phyloP scores from a whole-genome alignment of 1,140 invertebrate species.

The Protaetia brevitarsis region DNA sequence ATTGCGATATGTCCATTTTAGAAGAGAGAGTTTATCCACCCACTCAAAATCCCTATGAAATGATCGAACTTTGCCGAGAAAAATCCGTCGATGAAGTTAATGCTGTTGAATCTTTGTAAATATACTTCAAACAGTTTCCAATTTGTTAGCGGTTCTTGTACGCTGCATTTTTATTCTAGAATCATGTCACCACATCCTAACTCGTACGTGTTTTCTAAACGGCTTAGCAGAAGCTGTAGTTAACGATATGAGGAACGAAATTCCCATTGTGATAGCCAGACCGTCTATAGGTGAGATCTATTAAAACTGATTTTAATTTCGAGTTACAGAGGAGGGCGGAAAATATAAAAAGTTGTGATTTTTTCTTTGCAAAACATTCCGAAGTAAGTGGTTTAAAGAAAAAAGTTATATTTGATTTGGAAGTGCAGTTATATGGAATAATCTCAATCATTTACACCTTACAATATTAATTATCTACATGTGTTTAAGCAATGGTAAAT shows the following conservation, averaged over 20 bases:
- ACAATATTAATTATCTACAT: too few relatives aligned
- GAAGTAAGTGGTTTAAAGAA: too few relatives aligned
- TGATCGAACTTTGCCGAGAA: slow-evolving; percentile 68
- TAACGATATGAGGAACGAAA: slow-evolving; percentile 59
- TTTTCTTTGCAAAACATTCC: too few relatives aligned
- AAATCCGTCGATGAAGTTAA: slow-evolving; percentile 70
- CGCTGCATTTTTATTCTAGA: not conserved
- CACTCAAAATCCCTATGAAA: slow-evolving; percentile 76
- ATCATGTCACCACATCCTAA: slow-evolving; percentile 70
- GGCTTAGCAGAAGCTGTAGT: slow-evolving; percentile 75
- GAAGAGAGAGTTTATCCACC: slow-evolving; percentile 81
- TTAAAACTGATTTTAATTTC: slow-evolving; percentile 62
- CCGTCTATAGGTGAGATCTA: slow-evolving; percentile 83
- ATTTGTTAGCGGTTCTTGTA: not conserved
- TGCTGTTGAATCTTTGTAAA: slow-evolving; percentile 65
- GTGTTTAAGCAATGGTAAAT: too few relatives aligned
- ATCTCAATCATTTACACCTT: too few relatives aligned
- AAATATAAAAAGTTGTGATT: too few relatives aligned
- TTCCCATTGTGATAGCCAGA: slow-evolving; percentile 82
- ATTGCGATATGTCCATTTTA: slow-evolving; percentile 64
- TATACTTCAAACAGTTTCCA: not conserved
- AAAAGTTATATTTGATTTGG: too few relatives aligned
- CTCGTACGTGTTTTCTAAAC: slow-evolving; percentile 84
- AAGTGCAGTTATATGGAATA: too few relatives aligned
- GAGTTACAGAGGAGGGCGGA: too few relatives aligned